These are phyloP conservation scores for Nomia melanderi DNA, from an alignment of 1,140 invertebrate species.

Conservation along the genomic window DNA sequence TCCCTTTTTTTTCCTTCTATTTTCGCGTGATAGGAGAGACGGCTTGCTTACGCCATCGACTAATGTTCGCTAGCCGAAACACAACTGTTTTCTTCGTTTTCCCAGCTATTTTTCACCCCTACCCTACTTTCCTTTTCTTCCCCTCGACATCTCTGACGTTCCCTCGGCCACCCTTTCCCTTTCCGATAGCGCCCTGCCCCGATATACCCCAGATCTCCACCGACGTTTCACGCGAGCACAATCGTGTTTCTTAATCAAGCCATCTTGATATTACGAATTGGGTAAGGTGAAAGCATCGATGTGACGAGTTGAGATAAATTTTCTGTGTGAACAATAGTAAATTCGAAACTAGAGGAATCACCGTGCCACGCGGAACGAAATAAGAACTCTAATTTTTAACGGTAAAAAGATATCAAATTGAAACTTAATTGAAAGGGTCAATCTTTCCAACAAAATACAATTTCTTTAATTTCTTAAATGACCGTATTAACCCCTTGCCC, in stretches of 20 bases:
- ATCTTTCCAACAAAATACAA: too few species aligned
- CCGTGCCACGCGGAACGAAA: too few species aligned
- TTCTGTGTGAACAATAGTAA: too few species aligned
- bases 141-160: not conserved
- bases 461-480: too few species aligned
- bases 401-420: too few species aligned
- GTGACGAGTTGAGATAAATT: not conserved
- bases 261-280: not conserved
- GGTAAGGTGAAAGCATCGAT: too few species aligned
- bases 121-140: not conserved
- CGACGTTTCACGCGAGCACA: not conserved
- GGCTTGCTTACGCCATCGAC: conserved; percentile 52
- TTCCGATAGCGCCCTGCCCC: not conserved
- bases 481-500: too few species aligned
- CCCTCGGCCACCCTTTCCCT: not conserved
- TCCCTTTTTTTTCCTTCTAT: conserved; percentile 41
- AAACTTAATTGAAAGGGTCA: too few species aligned
- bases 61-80: conserved; percentile 53
- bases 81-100: conserved; percentile 26
- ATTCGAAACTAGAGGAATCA: too few species aligned
- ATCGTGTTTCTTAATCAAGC: not conserved
- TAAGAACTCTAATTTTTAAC: too few species aligned
- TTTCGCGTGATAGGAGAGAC: conserved; percentile 40
- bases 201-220: not conserved
- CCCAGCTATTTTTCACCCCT: conserved; percentile 43